Percentiles rank a stretch among this genome's conserved stretches.
phyloP scores from a whole-genome alignment of 2,113 vertebrate species.

The Cyprinodon variegatus region DNA sequence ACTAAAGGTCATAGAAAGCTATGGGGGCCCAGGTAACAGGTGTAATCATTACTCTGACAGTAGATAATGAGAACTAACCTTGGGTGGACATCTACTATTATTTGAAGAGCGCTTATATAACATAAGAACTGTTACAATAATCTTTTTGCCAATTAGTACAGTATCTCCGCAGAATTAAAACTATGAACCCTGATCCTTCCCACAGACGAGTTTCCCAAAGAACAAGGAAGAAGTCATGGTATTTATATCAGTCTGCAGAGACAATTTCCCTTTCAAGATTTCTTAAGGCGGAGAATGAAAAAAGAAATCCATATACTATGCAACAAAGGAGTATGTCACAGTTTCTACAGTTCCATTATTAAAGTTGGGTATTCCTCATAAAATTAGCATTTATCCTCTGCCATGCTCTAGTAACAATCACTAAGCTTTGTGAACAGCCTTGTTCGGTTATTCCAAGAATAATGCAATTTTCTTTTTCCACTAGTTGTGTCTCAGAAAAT shows the following conservation, averaged over 20 bases:
- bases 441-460: constrained; percentile 47
- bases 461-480: constrained; percentile 44
- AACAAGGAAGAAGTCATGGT: constrained; percentile 38
- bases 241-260: constrained; percentile 43
- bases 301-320: constrained; percentile 39
- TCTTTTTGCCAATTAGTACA: constrained; percentile 14
- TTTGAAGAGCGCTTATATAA: constrained; percentile 54
- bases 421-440: constrained; percentile 34
- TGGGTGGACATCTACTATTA: constrained; percentile 35
- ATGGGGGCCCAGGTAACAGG: background rate
- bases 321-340: constrained; percentile 37
- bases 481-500: constrained; percentile 29
- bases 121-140: constrained; percentile 25
- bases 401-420: constrained; percentile 14
- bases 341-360: constrained; percentile 44
- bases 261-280: constrained; percentile 58
- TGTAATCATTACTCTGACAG: constrained; percentile 49
- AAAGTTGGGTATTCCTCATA: constrained; percentile 43
- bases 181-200: constrained; percentile 37
- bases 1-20: too few relatives aligned
- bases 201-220: constrained; percentile 56
- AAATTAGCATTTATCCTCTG: constrained; percentile 50
- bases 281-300: constrained; percentile 49
- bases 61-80: constrained; percentile 55
- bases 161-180: constrained; percentile 40